These are phyloP conservation scores for Noctua fimbriata DNA, from an alignment of 2,888 invertebrate genomes.

Conservation along the genomic window DNA sequence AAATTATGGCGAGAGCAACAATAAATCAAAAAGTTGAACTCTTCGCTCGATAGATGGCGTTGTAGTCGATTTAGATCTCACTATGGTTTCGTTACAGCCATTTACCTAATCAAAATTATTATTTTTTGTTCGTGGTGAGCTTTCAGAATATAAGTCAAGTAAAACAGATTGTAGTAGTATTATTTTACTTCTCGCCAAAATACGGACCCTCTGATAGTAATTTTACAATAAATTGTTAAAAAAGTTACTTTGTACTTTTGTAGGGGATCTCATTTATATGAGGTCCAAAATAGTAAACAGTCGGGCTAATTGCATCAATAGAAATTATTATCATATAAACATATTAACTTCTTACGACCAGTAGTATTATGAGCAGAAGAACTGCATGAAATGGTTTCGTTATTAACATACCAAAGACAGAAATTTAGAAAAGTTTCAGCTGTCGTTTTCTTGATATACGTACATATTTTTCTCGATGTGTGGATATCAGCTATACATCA, in stretches of 20 bases:
- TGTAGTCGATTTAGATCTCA: too few species aligned
- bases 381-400: background rate
- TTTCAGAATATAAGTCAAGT: too few species aligned
- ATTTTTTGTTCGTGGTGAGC: too few species aligned
- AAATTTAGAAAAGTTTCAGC: background rate
- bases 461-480: background rate
- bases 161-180: too few species aligned
- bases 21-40: too few species aligned
- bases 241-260: background rate
- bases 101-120: too few species aligned
- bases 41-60: too few species aligned
- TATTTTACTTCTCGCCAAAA: too few species aligned
- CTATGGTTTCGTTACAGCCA: too few species aligned
- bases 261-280: background rate
- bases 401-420: background rate
- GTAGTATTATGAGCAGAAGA: background rate
- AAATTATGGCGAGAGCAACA: too few species aligned
- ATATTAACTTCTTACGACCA: background rate
- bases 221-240: background rate
- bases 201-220: too few species aligned
- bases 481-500: background rate
- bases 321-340: background rate
- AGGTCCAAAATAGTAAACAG: background rate
- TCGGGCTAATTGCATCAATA: background rate
- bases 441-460: constrained; percentile 1